Percentiles rank a stretch among this genome's conserved stretches.
phyloP scores from a whole-genome alignment of 2,797 vertebrate genomes.

The Molossus molossus region DNA sequence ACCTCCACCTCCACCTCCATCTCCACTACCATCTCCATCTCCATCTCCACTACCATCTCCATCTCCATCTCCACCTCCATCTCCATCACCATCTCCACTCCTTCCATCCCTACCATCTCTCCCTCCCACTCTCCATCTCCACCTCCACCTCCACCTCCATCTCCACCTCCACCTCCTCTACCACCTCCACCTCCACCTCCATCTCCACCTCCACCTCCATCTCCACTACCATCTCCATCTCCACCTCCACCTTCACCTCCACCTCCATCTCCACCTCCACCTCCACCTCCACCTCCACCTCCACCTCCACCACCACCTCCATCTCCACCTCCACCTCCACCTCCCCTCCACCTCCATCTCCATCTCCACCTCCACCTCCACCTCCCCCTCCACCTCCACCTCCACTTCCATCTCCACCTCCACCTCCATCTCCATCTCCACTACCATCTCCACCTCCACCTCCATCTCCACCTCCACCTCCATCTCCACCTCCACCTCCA shows the following conservation, averaged over 20 bases:
- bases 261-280: neutral
- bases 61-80: too few species aligned
- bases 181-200: too few species aligned
- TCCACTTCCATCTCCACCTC: too few species aligned
- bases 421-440: neutral
- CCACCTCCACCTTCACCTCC: accelerated
- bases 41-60: too few species aligned
- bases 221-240: accelerated
- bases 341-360: too few species aligned
- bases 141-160: too few species aligned
- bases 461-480: neutral
- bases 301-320: neutral
- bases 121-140: too few species aligned
- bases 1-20: neutral
- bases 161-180: too few species aligned
- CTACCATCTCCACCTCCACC: neutral
- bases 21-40: too few species aligned
- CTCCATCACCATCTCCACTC: accelerated
- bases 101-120: neutral
- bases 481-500: neutral
- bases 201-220: too few species aligned
- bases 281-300: neutral
- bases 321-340: neutral
- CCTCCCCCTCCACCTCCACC: too few species aligned
- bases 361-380: too few species aligned